Percentiles rank a stretch among this genome's conserved stretches.
These are phyloP conservation scores for Agriotes lineatus DNA, from an alignment of 2,888 invertebrate species.

Conservation along the genomic window DNA sequence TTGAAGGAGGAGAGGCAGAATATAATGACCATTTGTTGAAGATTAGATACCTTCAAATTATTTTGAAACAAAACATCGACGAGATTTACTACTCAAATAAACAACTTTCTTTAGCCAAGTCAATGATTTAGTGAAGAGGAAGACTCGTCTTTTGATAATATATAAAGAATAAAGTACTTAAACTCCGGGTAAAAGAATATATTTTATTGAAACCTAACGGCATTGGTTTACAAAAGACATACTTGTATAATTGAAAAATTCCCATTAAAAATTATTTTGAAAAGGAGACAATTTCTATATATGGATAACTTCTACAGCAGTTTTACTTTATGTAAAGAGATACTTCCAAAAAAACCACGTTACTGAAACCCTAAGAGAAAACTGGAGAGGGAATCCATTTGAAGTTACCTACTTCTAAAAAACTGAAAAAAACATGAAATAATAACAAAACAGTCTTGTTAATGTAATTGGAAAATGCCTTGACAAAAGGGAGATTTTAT, in stretches of 20 bases:
- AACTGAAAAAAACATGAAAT: slow-evolving; percentile 30
- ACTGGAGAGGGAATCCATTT: slow-evolving; percentile 41
- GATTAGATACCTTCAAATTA: no score
- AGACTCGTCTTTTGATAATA: slow-evolving; percentile 50
- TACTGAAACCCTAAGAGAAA: slow-evolving; percentile 45
- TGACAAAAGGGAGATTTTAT: slow-evolving; percentile 45
- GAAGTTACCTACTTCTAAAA: slow-evolving; percentile 42
- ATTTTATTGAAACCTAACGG: slow-evolving; percentile 46
- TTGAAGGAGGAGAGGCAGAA: not conserved
- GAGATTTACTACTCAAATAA: no score
- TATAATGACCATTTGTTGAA: not conserved
- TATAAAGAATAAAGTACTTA: slow-evolving; percentile 49
- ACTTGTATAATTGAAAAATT: no score
- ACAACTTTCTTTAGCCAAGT: no score
- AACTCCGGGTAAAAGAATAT: slow-evolving; percentile 53
- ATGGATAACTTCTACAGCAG: no score
- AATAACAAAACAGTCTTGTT: no score
- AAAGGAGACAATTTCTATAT: no score
- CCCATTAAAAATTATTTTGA: no score
- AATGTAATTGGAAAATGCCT: slow-evolving; percentile 47
- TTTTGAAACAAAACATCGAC: no score
- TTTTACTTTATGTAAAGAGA: slow-evolving; percentile 41
- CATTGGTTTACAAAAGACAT: slow-evolving; percentile 46
- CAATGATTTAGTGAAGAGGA: slow-evolving; percentile 48
- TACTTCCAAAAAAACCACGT: slow-evolving; percentile 45